These are phyloP conservation scores for Gymnoscelis rufifasciata DNA, from an alignment of 2,888 invertebrate species.

Conservation along the genomic window DNA sequence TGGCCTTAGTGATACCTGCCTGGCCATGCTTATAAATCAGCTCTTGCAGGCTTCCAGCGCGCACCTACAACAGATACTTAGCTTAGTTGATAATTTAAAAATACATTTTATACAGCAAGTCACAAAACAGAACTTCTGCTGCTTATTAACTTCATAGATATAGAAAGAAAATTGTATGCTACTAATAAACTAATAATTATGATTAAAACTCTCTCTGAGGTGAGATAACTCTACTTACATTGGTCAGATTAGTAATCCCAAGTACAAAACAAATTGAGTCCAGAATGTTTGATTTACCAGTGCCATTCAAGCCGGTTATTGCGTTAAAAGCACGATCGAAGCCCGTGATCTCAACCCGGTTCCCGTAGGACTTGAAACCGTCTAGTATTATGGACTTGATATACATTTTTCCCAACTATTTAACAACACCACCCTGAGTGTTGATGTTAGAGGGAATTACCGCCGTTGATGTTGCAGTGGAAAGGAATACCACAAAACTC, in stretches of 20 bases:
- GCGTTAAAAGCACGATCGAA: conserved; percentile 98
- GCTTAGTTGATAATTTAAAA: too few species aligned
- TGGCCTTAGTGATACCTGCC: conserved; percentile 96
- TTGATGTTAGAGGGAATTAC: too few species aligned
- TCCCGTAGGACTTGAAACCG: conserved; percentile 99
- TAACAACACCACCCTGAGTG: too few species aligned
- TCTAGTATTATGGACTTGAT: conserved; percentile 95
- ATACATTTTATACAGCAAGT: too few species aligned
- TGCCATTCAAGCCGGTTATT: conserved; percentile 98
- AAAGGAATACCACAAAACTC: too few species aligned
- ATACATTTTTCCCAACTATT: conserved; percentile 81
- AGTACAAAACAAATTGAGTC: conserved; percentile 98
- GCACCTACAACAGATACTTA: conserved; percentile 80
- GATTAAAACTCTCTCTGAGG: too few species aligned
- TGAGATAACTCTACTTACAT: too few species aligned
- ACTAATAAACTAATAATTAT: too few species aligned
- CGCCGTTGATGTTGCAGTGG: too few species aligned
- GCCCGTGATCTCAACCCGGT: conserved; percentile 92
- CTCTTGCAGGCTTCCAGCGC: conserved; percentile 94
- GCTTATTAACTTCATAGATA: too few species aligned
- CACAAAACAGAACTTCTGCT: too few species aligned
- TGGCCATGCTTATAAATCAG: conserved; percentile 99
- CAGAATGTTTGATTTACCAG: conserved; percentile 97
- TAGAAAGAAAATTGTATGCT: too few species aligned
- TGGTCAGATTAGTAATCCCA: conserved; percentile 94